These are phyloP conservation scores for Brachyhypopomus gauderio DNA, from an alignment of 2,113 vertebrate genomes.

Conservation along the genomic window DNA sequence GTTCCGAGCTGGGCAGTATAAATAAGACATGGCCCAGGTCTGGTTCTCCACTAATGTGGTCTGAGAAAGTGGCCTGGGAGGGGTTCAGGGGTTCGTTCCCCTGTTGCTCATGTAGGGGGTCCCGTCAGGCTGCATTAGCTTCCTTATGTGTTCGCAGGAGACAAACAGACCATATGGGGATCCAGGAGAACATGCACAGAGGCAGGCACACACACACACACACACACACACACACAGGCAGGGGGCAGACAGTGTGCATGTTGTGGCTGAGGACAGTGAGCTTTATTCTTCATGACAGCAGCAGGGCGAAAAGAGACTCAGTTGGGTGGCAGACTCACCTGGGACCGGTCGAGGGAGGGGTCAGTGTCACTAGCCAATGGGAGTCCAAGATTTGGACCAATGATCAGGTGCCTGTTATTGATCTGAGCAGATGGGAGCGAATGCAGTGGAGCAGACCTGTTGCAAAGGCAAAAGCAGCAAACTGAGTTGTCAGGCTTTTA, in stretches of 20 bases:
- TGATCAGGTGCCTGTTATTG: background rate
- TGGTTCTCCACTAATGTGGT: slow-evolving; percentile 24
- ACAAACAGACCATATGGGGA: slow-evolving; percentile 4
- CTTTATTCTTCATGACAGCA: slow-evolving; percentile 44
- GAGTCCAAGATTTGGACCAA: background rate
- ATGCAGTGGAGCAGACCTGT: no score
- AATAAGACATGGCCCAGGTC: slow-evolving; percentile 51
- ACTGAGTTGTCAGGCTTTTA: background rate
- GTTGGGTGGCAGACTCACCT: slow-evolving; percentile 1
- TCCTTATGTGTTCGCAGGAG: slow-evolving; percentile 8
- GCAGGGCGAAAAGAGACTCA: slow-evolving; percentile 21
- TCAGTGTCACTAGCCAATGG: background rate
- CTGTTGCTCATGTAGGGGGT: background rate
- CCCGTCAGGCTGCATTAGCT: slow-evolving; percentile 12
- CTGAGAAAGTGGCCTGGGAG: slow-evolving; percentile 14
- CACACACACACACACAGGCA: background rate
- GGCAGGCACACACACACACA: background rate
- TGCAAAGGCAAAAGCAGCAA: background rate
- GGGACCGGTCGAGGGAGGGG: background rate
- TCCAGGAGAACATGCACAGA: slow-evolving; percentile 29
- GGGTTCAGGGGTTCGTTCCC: slow-evolving; percentile 12
- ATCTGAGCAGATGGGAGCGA: background rate
- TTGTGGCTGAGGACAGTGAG: slow-evolving; percentile 47
- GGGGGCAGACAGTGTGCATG: slow-evolving; percentile 26
- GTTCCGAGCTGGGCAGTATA: slow-evolving; percentile 43